Conservation (phyloP, 2,113 vertebrate species). For the Anarrhichthys ocellatus region DNA sequence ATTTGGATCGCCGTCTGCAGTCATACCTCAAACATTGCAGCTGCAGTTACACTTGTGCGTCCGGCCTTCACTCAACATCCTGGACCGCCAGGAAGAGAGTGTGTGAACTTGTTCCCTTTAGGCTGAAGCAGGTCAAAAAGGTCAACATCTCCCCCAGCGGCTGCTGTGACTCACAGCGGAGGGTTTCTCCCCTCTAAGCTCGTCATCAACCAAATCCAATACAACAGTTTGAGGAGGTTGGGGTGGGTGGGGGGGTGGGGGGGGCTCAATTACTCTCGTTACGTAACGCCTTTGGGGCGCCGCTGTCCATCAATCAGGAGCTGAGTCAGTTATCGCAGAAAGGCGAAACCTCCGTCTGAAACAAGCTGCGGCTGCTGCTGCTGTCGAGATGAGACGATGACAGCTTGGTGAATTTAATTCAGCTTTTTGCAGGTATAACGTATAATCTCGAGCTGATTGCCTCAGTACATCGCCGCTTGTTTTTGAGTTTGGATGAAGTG, state of each 20-base stretch:
- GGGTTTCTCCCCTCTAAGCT: slow-evolving; percentile 22
- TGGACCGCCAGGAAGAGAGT: no score
- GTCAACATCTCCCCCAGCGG: not conserved
- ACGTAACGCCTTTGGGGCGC: slow-evolving; percentile 10
- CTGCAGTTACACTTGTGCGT: no score
- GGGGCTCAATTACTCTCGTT: slow-evolving; percentile 20
- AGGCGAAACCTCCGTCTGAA: not conserved
- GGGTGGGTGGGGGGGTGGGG: no score
- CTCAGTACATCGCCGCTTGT: no score
- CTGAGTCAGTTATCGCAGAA: slow-evolving; percentile 4
- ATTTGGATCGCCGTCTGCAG: no score
- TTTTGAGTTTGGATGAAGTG: no score
- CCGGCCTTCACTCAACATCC: no score
- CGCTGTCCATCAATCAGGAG: slow-evolving; percentile 7
- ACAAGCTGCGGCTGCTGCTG: not conserved
- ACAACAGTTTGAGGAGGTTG: slow-evolving; percentile 22
- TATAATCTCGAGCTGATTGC: no score
- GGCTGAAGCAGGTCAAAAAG: slow-evolving; percentile 31
- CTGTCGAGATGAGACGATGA: not conserved
- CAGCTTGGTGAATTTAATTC: no score
- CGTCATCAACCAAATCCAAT: slow-evolving; percentile 28
- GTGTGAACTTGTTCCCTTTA: no score
- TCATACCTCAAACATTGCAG: no score
- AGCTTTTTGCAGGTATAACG: no score
- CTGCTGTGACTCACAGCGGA: not conserved